Evolutionary conservation across 1,140 invertebrate species (phyloP).

Genomic region (Pseudomyrmex sp.): DNA sequence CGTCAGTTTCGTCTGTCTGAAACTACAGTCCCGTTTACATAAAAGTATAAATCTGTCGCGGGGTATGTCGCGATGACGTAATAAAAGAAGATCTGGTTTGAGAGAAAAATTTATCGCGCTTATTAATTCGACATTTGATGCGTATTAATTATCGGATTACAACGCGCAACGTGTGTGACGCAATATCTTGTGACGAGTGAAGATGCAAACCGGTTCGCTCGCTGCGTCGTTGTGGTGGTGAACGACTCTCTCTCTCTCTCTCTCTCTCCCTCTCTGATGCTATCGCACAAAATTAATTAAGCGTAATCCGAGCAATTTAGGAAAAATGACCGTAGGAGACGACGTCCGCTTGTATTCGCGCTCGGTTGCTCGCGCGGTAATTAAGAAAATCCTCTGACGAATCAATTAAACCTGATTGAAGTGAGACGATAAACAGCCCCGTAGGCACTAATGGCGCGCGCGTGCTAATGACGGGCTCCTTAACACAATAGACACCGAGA

Average conservation of each 20-base stretch:
- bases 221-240: not conserved
- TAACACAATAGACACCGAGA: conserved; percentile 35
- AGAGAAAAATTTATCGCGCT: conserved; percentile 10
- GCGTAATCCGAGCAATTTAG: conserved; percentile 14
- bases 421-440: conserved; percentile 20
- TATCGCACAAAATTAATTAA: conserved; percentile 52
- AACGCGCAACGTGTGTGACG: not conserved
- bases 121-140: not conserved
- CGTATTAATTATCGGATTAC: not conserved
- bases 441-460: conserved; percentile 15
- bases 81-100: not conserved
- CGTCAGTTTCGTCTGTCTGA: no score
- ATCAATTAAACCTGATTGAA: conserved; percentile 27
- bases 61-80: not conserved
- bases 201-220: conserved; percentile 29
- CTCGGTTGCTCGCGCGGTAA: conserved; percentile 1
- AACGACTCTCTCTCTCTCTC: no score
- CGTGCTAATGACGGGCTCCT: conserved; percentile 55
- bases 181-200: not conserved
- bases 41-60: not conserved
- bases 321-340: conserved; percentile 23
- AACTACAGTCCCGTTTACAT: not conserved
- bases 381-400: conserved; percentile 46
- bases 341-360: not conserved
- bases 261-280: not conserved